Evolutionary conservation across 2,797 vertebrate species (phyloP).

Genomic region (Bufotes viridis): DNA sequence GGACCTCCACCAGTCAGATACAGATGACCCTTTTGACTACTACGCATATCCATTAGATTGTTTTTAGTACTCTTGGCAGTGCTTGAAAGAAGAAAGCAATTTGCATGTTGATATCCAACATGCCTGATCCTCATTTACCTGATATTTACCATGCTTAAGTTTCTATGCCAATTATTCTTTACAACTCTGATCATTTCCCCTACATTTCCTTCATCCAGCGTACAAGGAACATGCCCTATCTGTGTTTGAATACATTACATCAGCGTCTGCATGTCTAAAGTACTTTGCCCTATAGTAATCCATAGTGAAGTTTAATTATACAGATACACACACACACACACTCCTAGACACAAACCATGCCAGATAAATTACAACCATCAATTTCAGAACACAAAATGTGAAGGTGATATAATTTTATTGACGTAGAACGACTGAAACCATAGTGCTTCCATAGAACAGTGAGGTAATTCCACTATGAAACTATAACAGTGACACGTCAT

Average conservation of each 20-base stretch:
- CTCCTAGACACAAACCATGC: conserved; percentile 3
- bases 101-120: too few relatives aligned
- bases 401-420: conserved; percentile 22
- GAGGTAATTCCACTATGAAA: conserved; percentile 22
- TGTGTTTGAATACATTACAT: neutral
- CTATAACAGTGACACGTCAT: conserved; percentile 5
- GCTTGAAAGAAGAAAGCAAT: too few relatives aligned
- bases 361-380: conserved; percentile 20
- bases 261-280: neutral
- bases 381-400: conserved; percentile 35
- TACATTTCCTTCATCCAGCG: too few relatives aligned
- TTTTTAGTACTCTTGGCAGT: too few relatives aligned
- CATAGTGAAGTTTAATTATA: conserved; percentile 4
- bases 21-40: too few relatives aligned
- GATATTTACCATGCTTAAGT: too few relatives aligned
- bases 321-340: neutral
- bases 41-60: neutral
- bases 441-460: conserved; percentile 6
- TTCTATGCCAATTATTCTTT: neutral
- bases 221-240: neutral
- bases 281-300: conserved; percentile 11
- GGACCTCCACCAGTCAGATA: too few relatives aligned
- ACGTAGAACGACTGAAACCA: neutral
- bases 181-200: neutral
- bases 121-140: too few relatives aligned